A percentile compares a stretch with the other conserved stretches of the same genome.
Evolutionary conservation across 2,797 vertebrate species (phyloP).

Genomic region (Chrysocyon brachyurus): DNA sequence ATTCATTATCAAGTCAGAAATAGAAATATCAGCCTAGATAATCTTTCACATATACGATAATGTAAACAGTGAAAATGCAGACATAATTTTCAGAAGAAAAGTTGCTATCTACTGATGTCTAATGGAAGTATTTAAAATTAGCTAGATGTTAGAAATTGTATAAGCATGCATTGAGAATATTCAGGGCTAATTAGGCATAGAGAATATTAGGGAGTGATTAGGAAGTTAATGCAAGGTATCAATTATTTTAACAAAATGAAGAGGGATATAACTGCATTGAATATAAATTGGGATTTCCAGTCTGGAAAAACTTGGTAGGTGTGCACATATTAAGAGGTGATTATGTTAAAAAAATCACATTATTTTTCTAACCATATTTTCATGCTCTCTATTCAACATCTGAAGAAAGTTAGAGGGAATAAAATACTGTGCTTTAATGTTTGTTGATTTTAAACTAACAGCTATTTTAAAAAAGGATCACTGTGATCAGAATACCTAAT

Average conservation of each 20-base stretch:
- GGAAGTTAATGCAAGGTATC: constrained; percentile 52
- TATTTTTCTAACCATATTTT: not conserved
- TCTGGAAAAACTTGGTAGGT: not conserved
- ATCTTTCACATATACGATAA: not conserved
- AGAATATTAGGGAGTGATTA: constrained; percentile 65
- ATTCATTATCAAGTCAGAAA: not conserved
- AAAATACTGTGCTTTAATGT: not conserved
- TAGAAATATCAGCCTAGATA: not conserved
- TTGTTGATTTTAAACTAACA: constrained; percentile 6
- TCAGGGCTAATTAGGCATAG: constrained; percentile 54
- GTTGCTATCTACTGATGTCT: not conserved
- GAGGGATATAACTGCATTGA: not conserved
- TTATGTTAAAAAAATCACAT: not conserved
- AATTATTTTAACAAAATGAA: constrained; percentile 58
- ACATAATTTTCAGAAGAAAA: not conserved
- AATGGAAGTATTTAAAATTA: constrained; percentile 56
- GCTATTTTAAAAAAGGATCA: not conserved
- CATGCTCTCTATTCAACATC: not conserved
- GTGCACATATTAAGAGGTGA: not conserved
- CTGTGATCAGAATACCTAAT: not conserved
- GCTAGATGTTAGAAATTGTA: constrained; percentile 22
- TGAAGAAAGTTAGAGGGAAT: not conserved
- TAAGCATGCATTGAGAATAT: constrained; percentile 43
- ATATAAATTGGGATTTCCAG: constrained; percentile 53
- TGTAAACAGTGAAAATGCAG: constrained; percentile 16